Conservation (phyloP, 2,797 vertebrate species). For the Pithecia hirsuta region DNA sequence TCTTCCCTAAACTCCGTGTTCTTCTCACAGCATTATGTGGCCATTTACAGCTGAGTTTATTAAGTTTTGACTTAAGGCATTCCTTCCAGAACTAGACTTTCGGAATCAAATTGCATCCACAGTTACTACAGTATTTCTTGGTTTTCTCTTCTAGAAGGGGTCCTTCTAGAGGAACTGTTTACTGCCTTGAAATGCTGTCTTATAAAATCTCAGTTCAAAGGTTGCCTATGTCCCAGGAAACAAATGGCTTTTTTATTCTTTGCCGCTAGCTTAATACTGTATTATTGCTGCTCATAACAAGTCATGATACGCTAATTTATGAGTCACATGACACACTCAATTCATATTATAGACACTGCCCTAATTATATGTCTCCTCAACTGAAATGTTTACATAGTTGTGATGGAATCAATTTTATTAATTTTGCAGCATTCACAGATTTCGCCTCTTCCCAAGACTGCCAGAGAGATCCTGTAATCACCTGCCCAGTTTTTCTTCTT, state of each 20-base stretch:
- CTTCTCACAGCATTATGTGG: neutral
- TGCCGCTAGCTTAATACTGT: neutral
- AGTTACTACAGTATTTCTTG: neutral
- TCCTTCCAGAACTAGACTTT: neutral
- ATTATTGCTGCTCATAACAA: neutral
- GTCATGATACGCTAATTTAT: neutral
- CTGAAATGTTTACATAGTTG: neutral
- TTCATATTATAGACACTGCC: neutral
- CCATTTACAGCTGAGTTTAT: neutral
- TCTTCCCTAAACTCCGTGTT: neutral
- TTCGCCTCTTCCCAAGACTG: neutral
- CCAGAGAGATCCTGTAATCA: conserved; percentile 38
- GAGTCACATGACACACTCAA: neutral
- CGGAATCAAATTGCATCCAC: neutral
- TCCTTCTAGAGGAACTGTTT: neutral
- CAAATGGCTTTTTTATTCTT: neutral
- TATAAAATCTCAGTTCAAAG: conserved; percentile 35
- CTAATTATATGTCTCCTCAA: neutral
- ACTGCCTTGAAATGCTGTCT: neutral
- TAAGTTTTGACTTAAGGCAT: neutral
- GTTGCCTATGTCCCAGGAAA: neutral
- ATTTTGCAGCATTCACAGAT: neutral
- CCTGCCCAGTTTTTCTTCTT: conserved; percentile 8
- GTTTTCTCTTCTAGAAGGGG: neutral
- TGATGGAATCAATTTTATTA: conserved; percentile 1